Conservation (phyloP, 2,113 vertebrate genomes). For the Melanerpes formicivorus region DNA sequence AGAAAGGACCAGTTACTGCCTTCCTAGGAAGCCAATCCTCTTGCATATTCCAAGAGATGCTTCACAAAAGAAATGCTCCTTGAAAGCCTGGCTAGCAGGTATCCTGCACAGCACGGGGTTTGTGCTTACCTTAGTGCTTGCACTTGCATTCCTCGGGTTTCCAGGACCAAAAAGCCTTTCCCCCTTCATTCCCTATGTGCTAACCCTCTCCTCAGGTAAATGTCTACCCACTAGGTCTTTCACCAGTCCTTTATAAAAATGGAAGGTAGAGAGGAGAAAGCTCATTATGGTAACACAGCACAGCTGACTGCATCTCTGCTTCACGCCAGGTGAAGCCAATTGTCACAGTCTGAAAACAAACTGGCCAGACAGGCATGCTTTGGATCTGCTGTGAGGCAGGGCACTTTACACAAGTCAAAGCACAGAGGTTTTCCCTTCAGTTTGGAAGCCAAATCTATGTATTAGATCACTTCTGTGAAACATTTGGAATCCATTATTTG, state of each 20-base stretch:
- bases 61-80: background rate
- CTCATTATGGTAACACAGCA: fast-evolving
- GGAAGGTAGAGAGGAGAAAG: background rate
- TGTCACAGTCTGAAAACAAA: fast-evolving
- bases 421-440: fast-evolving
- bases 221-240: background rate
- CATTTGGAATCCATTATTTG: fast-evolving
- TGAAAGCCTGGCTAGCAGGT: background rate
- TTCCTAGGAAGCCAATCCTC: background rate
- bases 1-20: background rate
- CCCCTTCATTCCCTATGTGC: background rate
- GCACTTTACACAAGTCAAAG: background rate
- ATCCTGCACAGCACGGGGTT: fast-evolving
- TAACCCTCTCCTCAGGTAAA: fast-evolving
- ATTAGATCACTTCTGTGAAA: background rate
- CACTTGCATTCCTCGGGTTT: background rate
- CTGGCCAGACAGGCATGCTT: background rate
- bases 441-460: background rate
- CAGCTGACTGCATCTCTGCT: background rate
- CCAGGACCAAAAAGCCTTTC: background rate
- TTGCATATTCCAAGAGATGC: background rate
- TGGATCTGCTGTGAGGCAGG: fast-evolving
- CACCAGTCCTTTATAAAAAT: background rate
- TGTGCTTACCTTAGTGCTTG: background rate
- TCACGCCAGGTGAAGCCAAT: fast-evolving